Conservation (phyloP, 2,113 vertebrate species). For the Austrofundulus limnaeus region DNA sequence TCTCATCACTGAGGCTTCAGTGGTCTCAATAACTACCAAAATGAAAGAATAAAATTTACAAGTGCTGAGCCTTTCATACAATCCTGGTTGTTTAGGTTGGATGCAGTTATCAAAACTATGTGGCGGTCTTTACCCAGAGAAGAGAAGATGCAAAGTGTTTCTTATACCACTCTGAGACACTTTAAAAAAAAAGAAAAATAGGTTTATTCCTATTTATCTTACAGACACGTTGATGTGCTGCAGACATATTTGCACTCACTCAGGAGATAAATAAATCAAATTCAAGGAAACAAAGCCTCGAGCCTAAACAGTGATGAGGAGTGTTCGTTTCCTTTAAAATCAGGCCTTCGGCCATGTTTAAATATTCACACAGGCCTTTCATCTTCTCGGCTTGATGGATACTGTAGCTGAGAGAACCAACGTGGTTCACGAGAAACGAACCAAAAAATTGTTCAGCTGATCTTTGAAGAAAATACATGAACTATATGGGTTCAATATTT, state of each 20-base stretch:
- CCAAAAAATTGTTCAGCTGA: too few relatives aligned
- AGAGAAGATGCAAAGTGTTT: not conserved
- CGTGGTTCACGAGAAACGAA: not conserved
- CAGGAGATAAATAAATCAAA: not conserved
- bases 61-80: too few relatives aligned
- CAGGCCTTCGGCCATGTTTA: not conserved
- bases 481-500: too few relatives aligned
- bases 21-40: too few relatives aligned
- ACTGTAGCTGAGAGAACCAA: not conserved
- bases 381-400: not conserved
- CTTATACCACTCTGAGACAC: not conserved
- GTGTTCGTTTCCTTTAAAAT: not conserved
- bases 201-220: not conserved
- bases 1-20: too few relatives aligned
- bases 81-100: too few relatives aligned
- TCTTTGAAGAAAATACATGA: not conserved
- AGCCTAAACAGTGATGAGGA: not conserved
- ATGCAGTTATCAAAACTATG: too few relatives aligned
- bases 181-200: not conserved
- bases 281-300: too few relatives aligned
- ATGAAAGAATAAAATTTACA: too few relatives aligned
- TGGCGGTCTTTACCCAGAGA: too few relatives aligned
- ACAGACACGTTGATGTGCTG: not conserved
- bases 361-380: not conserved
- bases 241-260: not conserved